Base-by-base conservation (phyloP, 2,888 invertebrate genomes). In the Odontocolon sp. region DNA sequence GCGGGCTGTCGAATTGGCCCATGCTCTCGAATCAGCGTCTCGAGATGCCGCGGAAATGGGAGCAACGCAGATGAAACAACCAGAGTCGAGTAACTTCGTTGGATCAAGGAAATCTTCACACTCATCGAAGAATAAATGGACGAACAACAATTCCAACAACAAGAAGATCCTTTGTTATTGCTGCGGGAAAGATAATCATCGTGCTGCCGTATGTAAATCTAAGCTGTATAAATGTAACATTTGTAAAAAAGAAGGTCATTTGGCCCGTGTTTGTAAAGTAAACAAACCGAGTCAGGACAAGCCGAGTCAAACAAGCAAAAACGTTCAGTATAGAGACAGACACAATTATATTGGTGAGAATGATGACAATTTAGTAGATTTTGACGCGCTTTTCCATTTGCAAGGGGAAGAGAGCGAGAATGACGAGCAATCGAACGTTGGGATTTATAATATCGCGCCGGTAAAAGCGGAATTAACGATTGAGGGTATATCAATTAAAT, bases 391-490 rank as follows among this genome's bases (percentile, higher is more conserved):
- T 1, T 52, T 52, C 11, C 26, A 28, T 31, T 11, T 52, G 0
- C 26, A 8, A 28, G 28, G 28, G 2, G 16, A 14, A 11, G 14
- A 52, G 14, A 5, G 31, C n/a, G 8, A 28, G 28, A 6, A n/a
- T 21, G 21, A 1, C 9, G 9, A n/a, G 2, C 45, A 23, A 9
- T 21, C 11, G 8, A 14, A 18, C 5, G 28, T 28, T 1, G 52
- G 6, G 45, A 47, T 18, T 63, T 80, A 11, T 69, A 77, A 8
- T 40, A 38, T 26, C 73, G 67, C 45, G 54, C 71, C 18, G 33
- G 33, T 18, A 11, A 45, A 14, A 28, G 18, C 74, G 3, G 40
- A 47, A 3, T 9, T 74, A n/a, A 31, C 61, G 45, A 28, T 70
- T 4, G 33, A 47, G 6, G 21, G 54, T 21, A 2, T 47, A 9